Evolutionary conservation across 2,113 vertebrate genomes (phyloP), one percentile per base, ranked within the genome.

Genomic region (Hyla sarda): DNA sequence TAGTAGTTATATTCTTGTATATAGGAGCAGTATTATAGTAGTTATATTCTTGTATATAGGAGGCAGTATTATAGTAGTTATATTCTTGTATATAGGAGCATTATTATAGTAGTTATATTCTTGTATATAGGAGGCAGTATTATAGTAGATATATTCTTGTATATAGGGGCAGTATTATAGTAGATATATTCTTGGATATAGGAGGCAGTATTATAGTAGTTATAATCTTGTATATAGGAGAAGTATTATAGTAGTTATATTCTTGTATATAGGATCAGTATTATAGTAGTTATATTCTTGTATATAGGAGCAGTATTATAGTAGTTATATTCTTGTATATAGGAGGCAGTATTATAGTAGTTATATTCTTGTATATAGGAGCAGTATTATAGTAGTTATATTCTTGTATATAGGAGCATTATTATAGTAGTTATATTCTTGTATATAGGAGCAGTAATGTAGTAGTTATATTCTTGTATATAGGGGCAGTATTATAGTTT

Each of bases 61-160:
- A 16, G 28, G 52, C 28, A 67, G 62, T 32, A 67, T 67, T 67
- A 67, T 67, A 67, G 62, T 67, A 67, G 62, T 32, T 67, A 67
- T 67, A 67, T 67, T 30, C 62, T 16, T 67, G 62, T 67, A 67
- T 14, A 67, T 67, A 67, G 58, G 58, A 3, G 14, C 14, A 69
- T 28, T 69, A 69, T 34, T 69, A 69, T 69, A 69, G 65, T 69
- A 69, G 65, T 69, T 69, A 69, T 69, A 65, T 65, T 65, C 60
- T 30, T 69, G 16, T 69, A 69, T 9, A 69, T 69, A 69, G 28
- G 30, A 21, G 3, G 65, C n/a, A 62, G 58, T 62, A 62, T 30
- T 65, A 41, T 41, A 41, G 41, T 41, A 41, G 41, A 5, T 41
- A 41, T 41, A 41, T 41, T 41, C 41, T 41, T 65, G 25, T 30